Evolutionary conservation across 2,113 vertebrate species (phyloP).

Genomic region (Antigone vipio): DNA sequence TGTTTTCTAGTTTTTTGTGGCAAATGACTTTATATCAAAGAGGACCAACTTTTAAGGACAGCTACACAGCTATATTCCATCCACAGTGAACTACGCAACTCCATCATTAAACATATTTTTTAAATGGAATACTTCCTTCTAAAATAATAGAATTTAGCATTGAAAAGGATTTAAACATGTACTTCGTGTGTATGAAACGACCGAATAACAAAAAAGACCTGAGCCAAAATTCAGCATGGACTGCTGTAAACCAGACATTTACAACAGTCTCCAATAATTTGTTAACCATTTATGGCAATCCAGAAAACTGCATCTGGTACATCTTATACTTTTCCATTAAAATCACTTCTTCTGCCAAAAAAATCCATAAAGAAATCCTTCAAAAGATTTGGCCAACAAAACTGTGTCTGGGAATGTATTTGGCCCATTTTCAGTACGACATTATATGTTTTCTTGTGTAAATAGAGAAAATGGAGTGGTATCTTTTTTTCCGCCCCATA

Average conservation of each 20-base stretch:
- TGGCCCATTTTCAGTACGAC: constrained; percentile 72
- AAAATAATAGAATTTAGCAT: constrained; percentile 2
- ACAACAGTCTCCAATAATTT: constrained; percentile 59
- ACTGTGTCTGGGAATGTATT: constrained; percentile 82
- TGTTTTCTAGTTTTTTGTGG: not conserved
- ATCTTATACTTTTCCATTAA: constrained; percentile 72
- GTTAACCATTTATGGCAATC: constrained; percentile 80
- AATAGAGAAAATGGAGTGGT: constrained; percentile 51
- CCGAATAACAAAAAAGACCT: not conserved
- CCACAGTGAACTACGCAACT: not conserved
- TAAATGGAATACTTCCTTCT: constrained; percentile 12
- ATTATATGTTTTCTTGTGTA: constrained; percentile 74
- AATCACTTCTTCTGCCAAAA: constrained; percentile 73
- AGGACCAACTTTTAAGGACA: not conserved
- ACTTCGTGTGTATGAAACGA: not conserved
- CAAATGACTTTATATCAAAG: not conserved
- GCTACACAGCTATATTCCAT: not conserved
- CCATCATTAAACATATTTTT: not conserved
- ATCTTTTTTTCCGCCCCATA: constrained; percentile 2
- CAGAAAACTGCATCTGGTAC: constrained; percentile 75
- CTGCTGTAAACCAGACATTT: constrained; percentile 67
- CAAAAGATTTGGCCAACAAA: constrained; percentile 73
- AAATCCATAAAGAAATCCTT: constrained; percentile 75
- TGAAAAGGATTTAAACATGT: constrained; percentile 16
- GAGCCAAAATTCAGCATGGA: constrained; percentile 50